Conservation (phyloP, 2,888 invertebrate genomes). For the Vesta saturnalis region DNA sequence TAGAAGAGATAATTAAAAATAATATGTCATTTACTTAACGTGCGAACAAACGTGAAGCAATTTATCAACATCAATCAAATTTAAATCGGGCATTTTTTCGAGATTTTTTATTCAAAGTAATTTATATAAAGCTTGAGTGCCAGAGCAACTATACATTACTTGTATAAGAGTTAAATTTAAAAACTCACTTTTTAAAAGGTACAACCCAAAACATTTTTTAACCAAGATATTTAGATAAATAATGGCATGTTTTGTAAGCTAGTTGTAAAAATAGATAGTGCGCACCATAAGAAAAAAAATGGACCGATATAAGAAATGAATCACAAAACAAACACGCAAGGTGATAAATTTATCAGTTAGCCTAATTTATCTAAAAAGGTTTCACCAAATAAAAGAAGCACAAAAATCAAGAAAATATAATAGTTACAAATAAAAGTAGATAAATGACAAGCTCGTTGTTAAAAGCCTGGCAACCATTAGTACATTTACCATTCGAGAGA, state of each 20-base stretch:
- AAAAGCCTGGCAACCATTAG: slow-evolving; percentile 18
- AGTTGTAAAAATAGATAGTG: no score
- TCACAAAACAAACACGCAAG: slow-evolving; percentile 10
- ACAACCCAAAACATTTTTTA: no score
- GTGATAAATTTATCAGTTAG: slow-evolving; percentile 5
- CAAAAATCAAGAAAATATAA: slow-evolving; percentile 12
- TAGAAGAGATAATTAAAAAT: background rate
- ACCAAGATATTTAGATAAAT: no score
- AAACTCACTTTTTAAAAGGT: no score
- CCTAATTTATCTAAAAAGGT: slow-evolving; percentile 14
- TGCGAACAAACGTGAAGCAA: slow-evolving; percentile 5
- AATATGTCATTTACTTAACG: slow-evolving; percentile 2
- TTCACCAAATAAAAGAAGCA: slow-evolving; percentile 11
- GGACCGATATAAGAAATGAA: background rate
- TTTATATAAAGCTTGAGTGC: slow-evolving; percentile 4
- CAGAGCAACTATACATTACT: no score
- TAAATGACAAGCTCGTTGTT: slow-evolving; percentile 10
- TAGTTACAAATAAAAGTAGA: slow-evolving; percentile 8
- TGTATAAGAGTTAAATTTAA: no score
- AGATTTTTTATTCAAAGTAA: slow-evolving; percentile 1
- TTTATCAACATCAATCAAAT: slow-evolving; percentile 15
- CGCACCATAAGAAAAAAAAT: background rate
- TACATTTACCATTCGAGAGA: slow-evolving; percentile 11
- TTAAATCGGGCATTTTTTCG: slow-evolving; percentile 5
- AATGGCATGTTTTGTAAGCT: no score